These are phyloP conservation scores for Leucoma salicis DNA, from an alignment of 2,888 invertebrate species.

Conservation along the genomic window DNA sequence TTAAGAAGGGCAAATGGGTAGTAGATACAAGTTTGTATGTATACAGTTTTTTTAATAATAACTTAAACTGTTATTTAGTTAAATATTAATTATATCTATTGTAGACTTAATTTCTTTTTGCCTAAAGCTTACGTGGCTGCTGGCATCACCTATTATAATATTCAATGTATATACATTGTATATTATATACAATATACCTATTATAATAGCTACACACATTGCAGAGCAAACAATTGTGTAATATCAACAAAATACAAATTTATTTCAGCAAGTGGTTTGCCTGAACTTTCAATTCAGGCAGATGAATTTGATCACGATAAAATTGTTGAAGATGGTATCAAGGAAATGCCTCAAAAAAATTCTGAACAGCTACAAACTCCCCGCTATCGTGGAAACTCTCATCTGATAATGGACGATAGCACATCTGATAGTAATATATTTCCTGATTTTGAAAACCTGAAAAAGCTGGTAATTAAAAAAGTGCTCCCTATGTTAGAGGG, in stretches of 20 bases:
- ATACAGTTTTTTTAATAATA: no score
- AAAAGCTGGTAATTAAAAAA: constrained; percentile 46
- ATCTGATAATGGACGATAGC: not conserved
- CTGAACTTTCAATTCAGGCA: constrained; percentile 4
- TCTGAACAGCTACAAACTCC: not conserved
- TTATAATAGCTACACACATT: no score
- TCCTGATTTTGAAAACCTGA: constrained; percentile 31
- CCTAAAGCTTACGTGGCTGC: no score
- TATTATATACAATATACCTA: no score
- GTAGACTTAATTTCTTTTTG: no score
- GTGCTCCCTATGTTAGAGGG: constrained; percentile 56
- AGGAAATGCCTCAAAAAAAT: constrained; percentile 1
- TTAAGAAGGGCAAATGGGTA: no score
- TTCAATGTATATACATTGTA: no score
- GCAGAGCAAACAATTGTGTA: no score
- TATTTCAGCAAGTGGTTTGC: constrained; percentile 2
- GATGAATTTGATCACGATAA: constrained; percentile 29
- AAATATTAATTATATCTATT: no score
- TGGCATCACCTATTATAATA: no score
- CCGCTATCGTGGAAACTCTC: not conserved
- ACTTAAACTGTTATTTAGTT: no score
- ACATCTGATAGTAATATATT: constrained; percentile 7
- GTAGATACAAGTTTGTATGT: no score
- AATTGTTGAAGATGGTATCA: constrained; percentile 16
- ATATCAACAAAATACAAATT: not conserved